These are phyloP conservation scores for Lobophora halterata DNA, from an alignment of 2,888 invertebrate genomes.

Conservation along the genomic window DNA sequence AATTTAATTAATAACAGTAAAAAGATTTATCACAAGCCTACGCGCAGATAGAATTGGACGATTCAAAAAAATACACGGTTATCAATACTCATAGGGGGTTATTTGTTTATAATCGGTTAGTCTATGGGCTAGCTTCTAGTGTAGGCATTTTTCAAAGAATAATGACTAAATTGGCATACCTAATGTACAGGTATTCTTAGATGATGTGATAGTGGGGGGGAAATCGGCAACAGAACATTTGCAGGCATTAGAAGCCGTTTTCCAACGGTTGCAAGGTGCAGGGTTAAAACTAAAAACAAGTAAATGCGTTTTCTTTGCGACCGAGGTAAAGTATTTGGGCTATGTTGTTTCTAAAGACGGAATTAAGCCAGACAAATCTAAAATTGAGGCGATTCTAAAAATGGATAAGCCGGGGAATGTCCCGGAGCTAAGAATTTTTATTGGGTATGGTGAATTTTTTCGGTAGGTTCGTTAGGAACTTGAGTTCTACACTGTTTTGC, in stretches of 20 bases:
- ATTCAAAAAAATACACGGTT: constrained; percentile 18
- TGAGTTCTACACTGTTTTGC: too few species aligned
- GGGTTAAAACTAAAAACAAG: constrained; percentile 15
- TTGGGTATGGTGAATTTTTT: too few species aligned
- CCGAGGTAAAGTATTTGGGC: constrained; percentile 17
- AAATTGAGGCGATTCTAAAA: constrained; percentile 8
- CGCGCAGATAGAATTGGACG: too few species aligned
- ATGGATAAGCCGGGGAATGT: too few species aligned
- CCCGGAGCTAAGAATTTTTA: too few species aligned
- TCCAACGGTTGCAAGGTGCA: not conserved
- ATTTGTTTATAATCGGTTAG: constrained; percentile 6
- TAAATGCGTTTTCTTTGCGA: constrained; percentile 11
- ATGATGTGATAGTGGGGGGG: constrained; percentile 13
- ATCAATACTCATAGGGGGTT: constrained; percentile 25
- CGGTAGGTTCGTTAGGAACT: too few species aligned
- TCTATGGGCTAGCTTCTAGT: constrained; percentile 12
- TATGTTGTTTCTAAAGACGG: constrained; percentile 13
- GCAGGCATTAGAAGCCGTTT: not conserved
- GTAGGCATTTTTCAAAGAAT: constrained; percentile 9
- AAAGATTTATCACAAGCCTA: too few species aligned
- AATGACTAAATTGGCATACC: constrained; percentile 4
- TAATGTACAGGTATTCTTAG: constrained; percentile 9
- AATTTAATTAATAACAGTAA: too few species aligned
- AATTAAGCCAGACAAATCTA: constrained; percentile 10
- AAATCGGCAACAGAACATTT: not conserved